Conservation (phyloP, 2,113 vertebrate genomes). For the Serinus canaria region DNA sequence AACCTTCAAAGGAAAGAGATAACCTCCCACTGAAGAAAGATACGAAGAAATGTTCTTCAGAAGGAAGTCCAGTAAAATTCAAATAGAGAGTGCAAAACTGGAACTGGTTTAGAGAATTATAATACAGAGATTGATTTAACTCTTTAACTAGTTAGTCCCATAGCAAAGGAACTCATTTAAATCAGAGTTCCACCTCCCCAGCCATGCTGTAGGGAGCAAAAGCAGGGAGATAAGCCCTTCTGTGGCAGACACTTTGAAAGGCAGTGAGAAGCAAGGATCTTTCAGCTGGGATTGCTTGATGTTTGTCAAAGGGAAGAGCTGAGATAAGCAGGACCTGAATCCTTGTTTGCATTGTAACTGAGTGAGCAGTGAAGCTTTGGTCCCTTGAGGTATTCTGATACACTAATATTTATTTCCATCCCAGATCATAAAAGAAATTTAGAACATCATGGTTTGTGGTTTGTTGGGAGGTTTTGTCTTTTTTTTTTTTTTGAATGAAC, state of each 20-base stretch:
- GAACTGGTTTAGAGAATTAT: background rate
- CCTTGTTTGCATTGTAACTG: background rate
- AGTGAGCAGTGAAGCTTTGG: background rate
- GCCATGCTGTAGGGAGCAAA: background rate
- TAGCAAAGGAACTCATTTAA: background rate
- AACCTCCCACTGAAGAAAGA: conserved; percentile 54
- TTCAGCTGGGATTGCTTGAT: background rate
- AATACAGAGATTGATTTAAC: conserved; percentile 21
- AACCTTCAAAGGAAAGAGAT: conserved; percentile 66
- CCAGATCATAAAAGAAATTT: background rate
- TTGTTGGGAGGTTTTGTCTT: background rate
- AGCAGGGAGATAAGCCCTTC: background rate
- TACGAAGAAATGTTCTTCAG: conserved; percentile 45
- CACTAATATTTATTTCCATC: background rate
- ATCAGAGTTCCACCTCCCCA: background rate
- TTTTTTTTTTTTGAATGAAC: background rate
- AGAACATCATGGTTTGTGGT: background rate
- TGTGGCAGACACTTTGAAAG: background rate
- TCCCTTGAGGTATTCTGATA: background rate
- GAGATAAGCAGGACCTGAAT: conserved; percentile 10
- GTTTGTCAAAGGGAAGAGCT: conserved; percentile 4
- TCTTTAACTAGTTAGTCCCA: background rate
- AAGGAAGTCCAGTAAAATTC: conserved; percentile 59
- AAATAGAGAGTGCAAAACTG: conserved; percentile 3
- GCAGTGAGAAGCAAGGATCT: background rate